phyloP scores from a whole-genome alignment of 2,888 invertebrate species.

The Melanchra persicariae region DNA sequence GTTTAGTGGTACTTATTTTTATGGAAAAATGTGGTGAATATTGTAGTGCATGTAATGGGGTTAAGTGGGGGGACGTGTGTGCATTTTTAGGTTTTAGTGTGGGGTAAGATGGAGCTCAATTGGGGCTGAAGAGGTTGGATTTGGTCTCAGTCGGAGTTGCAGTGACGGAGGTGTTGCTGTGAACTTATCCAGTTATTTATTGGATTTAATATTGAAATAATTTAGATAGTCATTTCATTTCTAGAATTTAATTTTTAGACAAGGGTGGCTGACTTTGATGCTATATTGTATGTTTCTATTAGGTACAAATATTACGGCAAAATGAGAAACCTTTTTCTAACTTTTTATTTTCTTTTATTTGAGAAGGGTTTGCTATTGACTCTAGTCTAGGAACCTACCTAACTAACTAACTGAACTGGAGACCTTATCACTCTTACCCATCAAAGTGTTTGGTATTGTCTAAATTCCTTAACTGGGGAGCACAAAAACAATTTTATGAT shows the following conservation, averaged over 20 bases:
- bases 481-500: background rate
- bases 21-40: slow-evolving; percentile 57
- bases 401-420: too few relatives aligned
- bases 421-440: too few relatives aligned
- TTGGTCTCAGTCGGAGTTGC: background rate
- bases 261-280: too few relatives aligned
- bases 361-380: too few relatives aligned
- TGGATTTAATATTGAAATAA: background rate
- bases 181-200: background rate
- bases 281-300: background rate
- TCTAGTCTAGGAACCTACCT: too few relatives aligned
- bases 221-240: too few relatives aligned
- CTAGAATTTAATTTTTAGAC: too few relatives aligned
- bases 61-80: slow-evolving; percentile 45
- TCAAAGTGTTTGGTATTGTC: too few relatives aligned
- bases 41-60: slow-evolving; percentile 55
- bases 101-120: background rate
- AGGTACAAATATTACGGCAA: background rate
- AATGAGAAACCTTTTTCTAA: too few relatives aligned
- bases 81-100: slow-evolving; percentile 18
- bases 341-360: too few relatives aligned
- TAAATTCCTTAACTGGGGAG: background rate
- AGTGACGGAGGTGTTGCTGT: background rate
- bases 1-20: slow-evolving; percentile 60
- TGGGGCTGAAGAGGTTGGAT: background rate